Base-by-base conservation (phyloP, 2,888 invertebrate species). In the Lottia gigantea region DNA sequence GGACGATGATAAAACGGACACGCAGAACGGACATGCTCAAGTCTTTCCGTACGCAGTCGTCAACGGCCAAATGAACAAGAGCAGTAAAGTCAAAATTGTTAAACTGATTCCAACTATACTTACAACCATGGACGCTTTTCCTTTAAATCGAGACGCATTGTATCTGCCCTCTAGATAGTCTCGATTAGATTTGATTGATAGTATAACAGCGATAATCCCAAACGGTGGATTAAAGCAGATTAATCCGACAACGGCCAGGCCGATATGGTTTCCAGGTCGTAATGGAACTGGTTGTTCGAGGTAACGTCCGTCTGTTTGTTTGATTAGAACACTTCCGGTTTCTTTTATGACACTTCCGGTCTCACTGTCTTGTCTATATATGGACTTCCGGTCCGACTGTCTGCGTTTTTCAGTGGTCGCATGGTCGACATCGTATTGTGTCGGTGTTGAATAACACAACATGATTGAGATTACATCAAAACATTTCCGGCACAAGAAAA, bases 221-320 rank as follows among this genome's bases (percentile, higher is more conserved):
- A 77, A 70, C n/a, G 74, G 73, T n/a, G 71, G 72, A 66, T 77
- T 77, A 64, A 76, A 77, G 62, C 77, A 77, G 25, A 77, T 61
- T 19, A 76, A 73, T n/a, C 74, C 76, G 26, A 77, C 73, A 14
- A 77, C 74, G 0, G 77, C 76, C 61, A 77, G 64, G 0, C 77
- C 77, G 64, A 77, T 73, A 66, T 76, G 76, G 62, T 72, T 76
- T 11, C 73, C 68, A 14, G 74, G 74, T 63, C 73, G 70, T 15
- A 67, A 40, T 3, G 73, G 73, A 14, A 49, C 46, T 14, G 71
- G 69, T 40, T 72, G 72, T n/a, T 69, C 45, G 46, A 76, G 68
- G 11, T 66, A 66, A 6, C 69, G 70, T 8, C 74, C 74, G 64
- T 77, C 75, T 1, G 74, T 73, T 55, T 77, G 77, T 2, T 70